These are phyloP conservation scores for Bujurquina vittata DNA, from an alignment of 2,113 vertebrate species.

Conservation along the genomic window DNA sequence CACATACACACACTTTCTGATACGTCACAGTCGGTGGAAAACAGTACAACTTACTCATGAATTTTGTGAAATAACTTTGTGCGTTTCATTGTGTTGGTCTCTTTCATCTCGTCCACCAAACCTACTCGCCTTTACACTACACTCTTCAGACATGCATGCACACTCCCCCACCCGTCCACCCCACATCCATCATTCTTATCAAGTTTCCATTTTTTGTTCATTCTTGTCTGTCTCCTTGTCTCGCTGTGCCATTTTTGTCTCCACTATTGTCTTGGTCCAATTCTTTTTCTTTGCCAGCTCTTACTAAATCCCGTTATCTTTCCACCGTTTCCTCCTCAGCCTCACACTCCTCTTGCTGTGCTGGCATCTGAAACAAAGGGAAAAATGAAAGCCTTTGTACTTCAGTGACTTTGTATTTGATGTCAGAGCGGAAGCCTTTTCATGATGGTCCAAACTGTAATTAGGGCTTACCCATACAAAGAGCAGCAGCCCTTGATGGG, in stretches of 20 bases:
- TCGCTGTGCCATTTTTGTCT: conserved; percentile 38
- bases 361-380: conserved; percentile 66
- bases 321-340: conserved; percentile 39
- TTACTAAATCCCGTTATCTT: conserved; percentile 61
- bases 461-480: conserved; percentile 61
- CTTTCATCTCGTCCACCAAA: conserved; percentile 16
- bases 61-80: conserved; percentile 12
- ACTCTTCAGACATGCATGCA: background rate
- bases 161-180: background rate
- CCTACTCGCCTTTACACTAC: conserved; percentile 9
- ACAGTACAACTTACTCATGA: conserved; percentile 3
- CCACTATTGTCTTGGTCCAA: conserved; percentile 40
- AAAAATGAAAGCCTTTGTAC: conserved; percentile 65
- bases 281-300: conserved; percentile 22
- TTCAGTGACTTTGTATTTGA: conserved; percentile 64
- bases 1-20: background rate
- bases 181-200: conserved; percentile 64
- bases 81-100: conserved; percentile 25
- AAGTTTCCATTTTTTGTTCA: conserved; percentile 60
- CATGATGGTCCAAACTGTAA: conserved; percentile 67
- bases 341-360: conserved; percentile 42
- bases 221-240: conserved; percentile 54
- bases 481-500: conserved; percentile 61
- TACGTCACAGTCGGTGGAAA: conserved; percentile 13
- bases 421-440: conserved; percentile 71